Conservation (phyloP, 2,797 vertebrate species). For the Natrix natrix region DNA sequence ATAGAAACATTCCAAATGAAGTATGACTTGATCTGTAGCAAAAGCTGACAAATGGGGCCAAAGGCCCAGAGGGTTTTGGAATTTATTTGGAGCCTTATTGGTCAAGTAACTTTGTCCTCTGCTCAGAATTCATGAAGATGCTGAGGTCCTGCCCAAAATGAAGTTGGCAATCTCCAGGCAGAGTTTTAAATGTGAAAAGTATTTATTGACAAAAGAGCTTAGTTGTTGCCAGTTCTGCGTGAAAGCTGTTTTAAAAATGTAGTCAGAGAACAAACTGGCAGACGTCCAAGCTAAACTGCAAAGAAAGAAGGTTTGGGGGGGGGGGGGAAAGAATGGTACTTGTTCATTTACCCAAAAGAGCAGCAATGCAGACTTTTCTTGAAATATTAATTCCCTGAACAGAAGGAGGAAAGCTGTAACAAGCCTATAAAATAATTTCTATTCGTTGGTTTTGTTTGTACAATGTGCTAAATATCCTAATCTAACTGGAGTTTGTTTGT, state of each 20-base stretch:
- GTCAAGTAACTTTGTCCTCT: neutral
- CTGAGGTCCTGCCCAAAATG: neutral
- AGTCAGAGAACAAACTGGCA: conserved; percentile 8
- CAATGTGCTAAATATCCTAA: neutral
- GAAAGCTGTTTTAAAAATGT: neutral
- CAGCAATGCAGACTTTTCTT: neutral
- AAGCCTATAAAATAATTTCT: neutral
- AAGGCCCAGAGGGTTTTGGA: neutral
- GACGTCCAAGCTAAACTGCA: conserved; percentile 27
- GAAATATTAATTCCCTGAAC: neutral
- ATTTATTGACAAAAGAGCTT: neutral
- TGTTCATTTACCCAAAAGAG: neutral
- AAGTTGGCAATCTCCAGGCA: neutral
- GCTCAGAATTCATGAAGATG: neutral
- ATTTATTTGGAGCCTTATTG: neutral
- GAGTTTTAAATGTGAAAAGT: neutral
- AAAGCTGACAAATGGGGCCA: neutral
- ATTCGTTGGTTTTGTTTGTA: neutral
- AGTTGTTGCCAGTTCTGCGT: neutral
- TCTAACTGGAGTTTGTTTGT: neutral
- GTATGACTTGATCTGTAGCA: neutral
- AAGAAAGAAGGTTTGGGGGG: conserved; percentile 10
- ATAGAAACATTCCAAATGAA: neutral
- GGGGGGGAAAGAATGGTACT: neutral
- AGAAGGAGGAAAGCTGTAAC: neutral